Conservation (phyloP, 2,113 vertebrate genomes). For the Aegotheles bennettii region DNA sequence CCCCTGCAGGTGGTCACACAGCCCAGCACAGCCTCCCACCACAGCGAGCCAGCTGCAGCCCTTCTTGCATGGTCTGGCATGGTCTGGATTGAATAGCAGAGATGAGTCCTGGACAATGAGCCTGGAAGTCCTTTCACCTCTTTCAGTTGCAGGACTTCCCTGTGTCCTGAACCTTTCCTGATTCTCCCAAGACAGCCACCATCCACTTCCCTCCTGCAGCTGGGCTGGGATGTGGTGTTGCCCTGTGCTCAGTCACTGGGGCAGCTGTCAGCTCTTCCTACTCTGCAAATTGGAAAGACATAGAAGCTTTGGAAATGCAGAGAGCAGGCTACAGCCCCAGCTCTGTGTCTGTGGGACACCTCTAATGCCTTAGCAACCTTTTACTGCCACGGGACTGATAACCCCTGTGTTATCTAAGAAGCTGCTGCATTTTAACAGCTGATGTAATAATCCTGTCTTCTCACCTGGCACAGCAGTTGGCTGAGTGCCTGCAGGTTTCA, state of each 20-base stretch:
- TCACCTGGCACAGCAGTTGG: background rate
- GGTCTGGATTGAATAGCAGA: background rate
- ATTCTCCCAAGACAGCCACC: background rate
- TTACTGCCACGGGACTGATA: background rate
- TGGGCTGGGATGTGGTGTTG: background rate
- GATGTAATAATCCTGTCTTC: background rate
- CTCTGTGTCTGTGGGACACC: background rate
- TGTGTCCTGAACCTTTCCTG: background rate
- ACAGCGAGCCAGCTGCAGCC: background rate
- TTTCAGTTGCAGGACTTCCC: background rate
- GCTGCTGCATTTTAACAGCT: background rate
- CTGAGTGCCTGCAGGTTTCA: background rate
- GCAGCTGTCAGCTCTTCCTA: background rate
- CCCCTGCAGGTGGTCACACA: background rate
- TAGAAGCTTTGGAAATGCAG: background rate
- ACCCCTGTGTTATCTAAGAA: background rate
- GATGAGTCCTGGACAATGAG: background rate
- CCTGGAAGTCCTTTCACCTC: background rate
- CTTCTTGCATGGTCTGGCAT: background rate
- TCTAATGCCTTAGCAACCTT: background rate
- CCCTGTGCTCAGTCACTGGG: background rate
- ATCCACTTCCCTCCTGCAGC: background rate
- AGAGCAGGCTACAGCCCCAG: background rate
- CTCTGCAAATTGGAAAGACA: background rate
- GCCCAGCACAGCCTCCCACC: background rate